Evolutionary conservation across 1,140 invertebrate genomes (phyloP).

Genomic region (Thaumatotibia leucotreta): DNA sequence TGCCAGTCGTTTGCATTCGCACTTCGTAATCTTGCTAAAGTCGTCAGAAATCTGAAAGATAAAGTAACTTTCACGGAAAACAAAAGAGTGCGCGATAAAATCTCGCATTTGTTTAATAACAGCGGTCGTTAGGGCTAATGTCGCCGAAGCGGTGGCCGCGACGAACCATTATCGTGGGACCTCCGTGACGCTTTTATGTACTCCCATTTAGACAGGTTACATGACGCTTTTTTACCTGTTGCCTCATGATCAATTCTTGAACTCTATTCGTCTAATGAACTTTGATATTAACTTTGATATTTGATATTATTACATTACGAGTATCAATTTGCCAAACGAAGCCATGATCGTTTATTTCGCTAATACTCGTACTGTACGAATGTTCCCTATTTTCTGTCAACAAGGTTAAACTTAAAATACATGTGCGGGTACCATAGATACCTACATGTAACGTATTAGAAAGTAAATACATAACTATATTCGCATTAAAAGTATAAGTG

Average conservation of each 20-base stretch:
- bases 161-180: conserved; percentile 33
- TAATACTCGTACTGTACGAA: no score
- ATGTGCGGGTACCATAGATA: no score
- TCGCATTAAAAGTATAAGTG: no score
- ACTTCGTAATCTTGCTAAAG: neutral
- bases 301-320: no score
- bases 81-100: conserved; percentile 58
- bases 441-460: no score
- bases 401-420: no score
- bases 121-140: conserved; percentile 61
- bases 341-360: no score
- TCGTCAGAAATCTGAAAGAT: conserved; percentile 7
- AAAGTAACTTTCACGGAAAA: conserved; percentile 53
- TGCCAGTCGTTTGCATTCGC: neutral
- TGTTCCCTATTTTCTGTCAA: no score
- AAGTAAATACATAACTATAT: no score
- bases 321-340: no score
- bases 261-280: neutral
- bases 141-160: conserved; percentile 21
- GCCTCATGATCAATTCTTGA: neutral
- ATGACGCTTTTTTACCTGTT: neutral
- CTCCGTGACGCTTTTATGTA: conserved; percentile 24
- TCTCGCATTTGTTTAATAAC: conserved; percentile 69
- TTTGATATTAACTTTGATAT: no score
- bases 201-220: neutral